Conservation (phyloP, 2,888 invertebrate genomes). For the Malachius bipustulatus region DNA sequence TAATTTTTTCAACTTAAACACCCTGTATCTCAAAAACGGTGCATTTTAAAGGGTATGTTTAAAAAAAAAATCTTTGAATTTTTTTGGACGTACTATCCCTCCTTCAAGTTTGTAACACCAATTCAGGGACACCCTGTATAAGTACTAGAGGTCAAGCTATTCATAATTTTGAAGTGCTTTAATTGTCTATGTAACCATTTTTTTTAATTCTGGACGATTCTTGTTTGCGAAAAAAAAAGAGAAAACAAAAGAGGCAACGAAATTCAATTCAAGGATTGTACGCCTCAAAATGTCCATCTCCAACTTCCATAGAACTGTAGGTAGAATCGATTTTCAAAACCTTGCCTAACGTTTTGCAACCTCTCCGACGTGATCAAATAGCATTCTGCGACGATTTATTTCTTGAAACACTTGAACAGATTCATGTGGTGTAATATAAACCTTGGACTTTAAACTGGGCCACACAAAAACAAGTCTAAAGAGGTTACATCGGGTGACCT, state of each 20-base stretch:
- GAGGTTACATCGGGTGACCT: constrained; percentile 2
- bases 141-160: no score
- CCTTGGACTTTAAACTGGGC: constrained; percentile 6
- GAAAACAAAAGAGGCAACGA: constrained; percentile 1
- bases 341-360: constrained; percentile 2
- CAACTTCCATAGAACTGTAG: not conserved
- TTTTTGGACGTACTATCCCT: no score
- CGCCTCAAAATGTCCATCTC: not conserved
- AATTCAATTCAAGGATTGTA: not conserved
- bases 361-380: constrained; percentile 3
- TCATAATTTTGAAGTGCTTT: not conserved
- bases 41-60: no score
- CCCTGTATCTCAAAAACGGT: no score
- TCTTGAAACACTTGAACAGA: constrained; percentile 1
- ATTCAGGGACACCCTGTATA: no score
- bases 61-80: no score
- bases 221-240: not conserved
- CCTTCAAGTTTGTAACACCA: no score
- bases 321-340: constrained; percentile 1
- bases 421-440: constrained; percentile 1
- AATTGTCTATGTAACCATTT: not conserved
- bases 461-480: not conserved
- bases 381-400: constrained; percentile 2
- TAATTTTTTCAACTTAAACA: no score
- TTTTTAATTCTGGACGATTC: constrained; percentile 1